These are phyloP conservation scores for Spodoptera littoralis DNA, from an alignment of 2,888 invertebrate genomes.

Conservation along the genomic window DNA sequence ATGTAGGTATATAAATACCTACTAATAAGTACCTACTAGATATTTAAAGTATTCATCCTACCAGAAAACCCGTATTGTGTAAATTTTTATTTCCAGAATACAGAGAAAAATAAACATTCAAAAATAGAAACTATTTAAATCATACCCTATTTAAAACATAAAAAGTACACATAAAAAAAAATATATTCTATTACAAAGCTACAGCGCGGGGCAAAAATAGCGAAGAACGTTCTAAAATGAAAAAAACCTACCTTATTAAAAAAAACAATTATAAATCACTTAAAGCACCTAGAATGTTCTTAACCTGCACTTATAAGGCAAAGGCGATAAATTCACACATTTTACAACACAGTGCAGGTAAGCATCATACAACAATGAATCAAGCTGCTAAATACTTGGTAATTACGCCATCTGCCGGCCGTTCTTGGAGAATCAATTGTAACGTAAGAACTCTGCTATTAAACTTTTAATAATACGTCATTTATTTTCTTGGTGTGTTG, in stretches of 20 bases:
- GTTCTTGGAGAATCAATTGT: conserved; percentile 72
- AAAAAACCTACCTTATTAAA: not conserved
- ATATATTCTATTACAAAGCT: no score
- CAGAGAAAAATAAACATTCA: no score
- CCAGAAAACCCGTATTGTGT: no score
- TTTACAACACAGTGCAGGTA: conserved; percentile 41
- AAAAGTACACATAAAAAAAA: no score
- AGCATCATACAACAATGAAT: conserved; percentile 66
- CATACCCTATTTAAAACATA: no score
- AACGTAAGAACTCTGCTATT: conserved; percentile 63
- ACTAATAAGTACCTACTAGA: no score
- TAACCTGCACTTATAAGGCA: conserved; percentile 31
- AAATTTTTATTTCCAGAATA: no score
- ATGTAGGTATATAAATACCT: no score
- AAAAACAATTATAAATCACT: conserved; percentile 12
- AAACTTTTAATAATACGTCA: conserved; percentile 64
- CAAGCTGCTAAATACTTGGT: conserved; percentile 70
- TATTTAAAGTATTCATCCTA: no score
- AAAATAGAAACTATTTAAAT: no score
- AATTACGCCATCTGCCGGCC: conserved; percentile 65
- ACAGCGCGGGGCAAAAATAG: no score
- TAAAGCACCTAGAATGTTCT: conserved; percentile 24
- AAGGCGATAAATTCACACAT: conserved; percentile 53
- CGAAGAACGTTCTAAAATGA: no score
- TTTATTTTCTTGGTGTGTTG: conserved; percentile 59